These are phyloP conservation scores for Cathartes aura DNA, from an alignment of 2,113 vertebrate genomes.

Conservation along the genomic window DNA sequence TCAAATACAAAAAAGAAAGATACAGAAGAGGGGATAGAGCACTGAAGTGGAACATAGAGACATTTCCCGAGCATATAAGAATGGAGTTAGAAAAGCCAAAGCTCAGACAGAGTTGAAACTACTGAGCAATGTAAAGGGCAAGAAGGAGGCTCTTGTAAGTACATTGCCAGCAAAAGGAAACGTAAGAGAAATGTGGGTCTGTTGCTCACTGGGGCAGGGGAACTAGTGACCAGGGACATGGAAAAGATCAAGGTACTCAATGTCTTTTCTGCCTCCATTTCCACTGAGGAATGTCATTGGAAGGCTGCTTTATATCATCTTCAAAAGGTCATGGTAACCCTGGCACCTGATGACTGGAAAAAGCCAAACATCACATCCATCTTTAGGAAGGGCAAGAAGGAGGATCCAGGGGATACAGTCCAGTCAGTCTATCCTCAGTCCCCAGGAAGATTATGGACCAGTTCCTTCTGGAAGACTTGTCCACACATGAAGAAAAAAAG, in stretches of 20 bases:
- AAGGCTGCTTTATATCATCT: not conserved
- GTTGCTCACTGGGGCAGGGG: not conserved
- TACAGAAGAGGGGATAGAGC: not conserved
- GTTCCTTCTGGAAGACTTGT: not conserved
- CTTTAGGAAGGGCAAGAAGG: not conserved
- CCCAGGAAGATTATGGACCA: not conserved
- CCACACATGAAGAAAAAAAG: not conserved
- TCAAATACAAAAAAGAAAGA: not conserved
- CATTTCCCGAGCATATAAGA: not conserved
- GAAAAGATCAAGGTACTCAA: not conserved
- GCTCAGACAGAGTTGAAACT: not conserved
- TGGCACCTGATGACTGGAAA: not conserved
- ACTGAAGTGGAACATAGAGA: not conserved
- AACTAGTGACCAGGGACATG: not conserved
- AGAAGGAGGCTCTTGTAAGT: not conserved
- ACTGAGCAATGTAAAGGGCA: not conserved
- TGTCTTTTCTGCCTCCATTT: not conserved
- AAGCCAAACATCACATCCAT: not conserved
- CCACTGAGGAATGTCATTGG: not conserved
- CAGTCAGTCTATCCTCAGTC: not conserved
- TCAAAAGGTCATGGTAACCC: not conserved
- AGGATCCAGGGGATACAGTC: not conserved
- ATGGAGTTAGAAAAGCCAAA: not conserved
- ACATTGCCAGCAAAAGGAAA: not conserved
- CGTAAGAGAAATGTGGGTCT: not conserved